Percentiles rank a stretch among this genome's conserved stretches.
Conservation (phyloP, 2,113 vertebrate genomes). For the Engraulis encrasicolus region DNA sequence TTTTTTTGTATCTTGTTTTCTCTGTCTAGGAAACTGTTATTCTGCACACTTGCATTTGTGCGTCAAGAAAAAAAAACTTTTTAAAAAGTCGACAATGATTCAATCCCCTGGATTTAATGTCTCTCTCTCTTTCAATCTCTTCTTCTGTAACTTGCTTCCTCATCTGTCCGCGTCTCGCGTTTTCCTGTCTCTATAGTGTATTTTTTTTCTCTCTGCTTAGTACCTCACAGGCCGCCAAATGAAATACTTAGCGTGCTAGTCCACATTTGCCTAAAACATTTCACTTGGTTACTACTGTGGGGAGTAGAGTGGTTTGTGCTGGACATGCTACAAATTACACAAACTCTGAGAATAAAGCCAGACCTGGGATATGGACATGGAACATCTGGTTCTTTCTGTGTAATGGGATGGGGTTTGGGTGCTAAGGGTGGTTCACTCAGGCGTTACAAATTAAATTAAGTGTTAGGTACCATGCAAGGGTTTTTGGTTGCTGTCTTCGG, state of each 20-base stretch:
- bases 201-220: background rate
- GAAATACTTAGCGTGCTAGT: background rate
- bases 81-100: too few species aligned
- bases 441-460: background rate
- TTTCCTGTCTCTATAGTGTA: too few species aligned
- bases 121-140: too few species aligned
- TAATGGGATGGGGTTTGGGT: background rate
- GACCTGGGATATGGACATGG: background rate
- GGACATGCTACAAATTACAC: background rate
- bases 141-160: too few species aligned
- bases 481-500: background rate
- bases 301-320: background rate
- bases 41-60: too few species aligned
- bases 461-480: background rate
- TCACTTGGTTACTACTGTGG: background rate
- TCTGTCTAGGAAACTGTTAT: too few species aligned
- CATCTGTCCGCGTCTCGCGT: too few species aligned
- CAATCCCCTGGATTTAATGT: too few species aligned
- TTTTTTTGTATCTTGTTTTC: too few species aligned
- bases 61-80: too few species aligned
- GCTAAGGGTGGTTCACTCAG: background rate
- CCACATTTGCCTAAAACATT: background rate
- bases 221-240: background rate
- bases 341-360: background rate
- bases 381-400: background rate